phyloP scores from a whole-genome alignment of 2,888 invertebrate species.

The Drosophila bunnanda region DNA sequence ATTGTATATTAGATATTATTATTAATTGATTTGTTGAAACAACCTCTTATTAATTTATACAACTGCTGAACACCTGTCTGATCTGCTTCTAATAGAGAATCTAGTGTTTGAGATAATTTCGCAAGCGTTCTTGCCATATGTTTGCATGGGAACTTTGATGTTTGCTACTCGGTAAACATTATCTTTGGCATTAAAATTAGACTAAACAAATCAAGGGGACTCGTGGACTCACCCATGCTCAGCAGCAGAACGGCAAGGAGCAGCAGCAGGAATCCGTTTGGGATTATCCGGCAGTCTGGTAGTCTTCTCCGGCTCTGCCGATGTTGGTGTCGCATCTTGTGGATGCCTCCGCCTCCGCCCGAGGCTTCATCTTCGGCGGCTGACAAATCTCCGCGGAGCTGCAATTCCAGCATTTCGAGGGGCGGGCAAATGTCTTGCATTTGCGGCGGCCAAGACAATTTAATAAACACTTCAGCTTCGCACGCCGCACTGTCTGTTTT shows the following conservation, averaged over 20 bases:
- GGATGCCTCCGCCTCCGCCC: constrained; percentile 30
- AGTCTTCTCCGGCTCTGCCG: constrained; percentile 29
- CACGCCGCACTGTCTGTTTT: constrained; percentile 48
- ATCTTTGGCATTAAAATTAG: constrained; percentile 14
- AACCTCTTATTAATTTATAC: background rate
- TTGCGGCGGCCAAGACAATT: constrained; percentile 63
- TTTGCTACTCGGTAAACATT: constrained; percentile 24
- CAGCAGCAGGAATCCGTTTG: constrained; percentile 40
- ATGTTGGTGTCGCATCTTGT: constrained; percentile 48
- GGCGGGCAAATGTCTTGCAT: constrained; percentile 54
- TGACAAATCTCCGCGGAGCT: constrained; percentile 57
- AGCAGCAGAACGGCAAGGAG: constrained; percentile 43
- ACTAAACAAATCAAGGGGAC: constrained; percentile 14
- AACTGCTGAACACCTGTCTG: background rate
- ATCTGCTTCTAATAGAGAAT: background rate
- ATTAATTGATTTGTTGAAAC: background rate
- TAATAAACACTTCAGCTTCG: constrained; percentile 75
- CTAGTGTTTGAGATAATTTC: background rate
- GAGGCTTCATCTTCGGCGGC: constrained; percentile 18
- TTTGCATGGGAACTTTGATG: constrained; percentile 24
- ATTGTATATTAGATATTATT: too few relatives aligned
- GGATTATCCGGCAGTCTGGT: constrained; percentile 32
- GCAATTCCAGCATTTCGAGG: constrained; percentile 46
- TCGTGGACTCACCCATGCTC: constrained; percentile 58
- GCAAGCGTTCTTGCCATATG: background rate